Base-by-base conservation (phyloP, 2,888 invertebrate species). In the Phymatocera aterrima region DNA sequence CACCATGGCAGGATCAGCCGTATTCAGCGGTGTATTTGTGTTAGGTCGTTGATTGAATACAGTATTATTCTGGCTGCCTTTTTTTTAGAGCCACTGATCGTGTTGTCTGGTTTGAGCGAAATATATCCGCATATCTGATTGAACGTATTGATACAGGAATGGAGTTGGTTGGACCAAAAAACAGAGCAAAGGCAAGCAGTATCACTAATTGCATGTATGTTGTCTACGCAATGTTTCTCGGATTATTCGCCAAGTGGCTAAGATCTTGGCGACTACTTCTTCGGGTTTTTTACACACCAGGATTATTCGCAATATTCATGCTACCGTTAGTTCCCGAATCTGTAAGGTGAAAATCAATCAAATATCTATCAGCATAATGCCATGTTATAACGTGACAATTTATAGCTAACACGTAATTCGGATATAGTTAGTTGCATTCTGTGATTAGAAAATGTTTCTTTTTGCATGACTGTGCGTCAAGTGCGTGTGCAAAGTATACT, bases 131-230 rank as follows among this genome's bases (percentile, higher is more conserved):
- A 43, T 43, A 28, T 15, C 21, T 5, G 3, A 77, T 72, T 81
- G 24, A 31, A 74, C 68, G 43, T 37, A 74, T 77, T 79, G 75
- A 10, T 79, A 0, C 90, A 95, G 94, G 94, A 40, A 92, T 96
- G 82, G 97, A 97, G 89, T 92, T 96, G 90, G 94, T 96, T 34
- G 95, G 95, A 0, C 95, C 95, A 10, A 93, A 93, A 80, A 93
- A 94, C 74, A 92, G 97, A 51, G 95, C 96, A 28, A 89, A 96
- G 54, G 95, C 94, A 3, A 95, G 96, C 80, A 92, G 95, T 75
- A 91, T 96, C 64, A 92, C 95, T 8, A 94, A 95, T 72, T 92
- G 95, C 15, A 95, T 95, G 79, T 94, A 95, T 85, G 94, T 96
- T 0, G 84, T 94, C 43, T 96, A 96, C 0, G 94, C 95, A 86